Evolutionary conservation across 2,113 vertebrate species (phyloP).

Genomic region (Alectura lathami): DNA sequence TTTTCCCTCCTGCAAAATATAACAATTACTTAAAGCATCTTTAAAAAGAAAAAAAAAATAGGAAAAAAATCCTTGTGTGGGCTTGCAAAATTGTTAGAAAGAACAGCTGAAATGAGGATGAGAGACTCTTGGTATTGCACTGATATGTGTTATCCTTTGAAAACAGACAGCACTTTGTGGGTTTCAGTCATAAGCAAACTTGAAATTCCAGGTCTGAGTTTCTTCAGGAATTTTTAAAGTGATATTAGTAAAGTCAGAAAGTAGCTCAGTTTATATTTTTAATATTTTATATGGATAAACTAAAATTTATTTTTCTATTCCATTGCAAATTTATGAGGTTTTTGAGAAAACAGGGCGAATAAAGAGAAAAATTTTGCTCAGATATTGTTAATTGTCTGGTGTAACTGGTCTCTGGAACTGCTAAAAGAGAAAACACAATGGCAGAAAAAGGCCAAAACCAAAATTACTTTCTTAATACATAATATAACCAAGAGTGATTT

Average conservation of each 20-base stretch:
- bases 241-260: not conserved
- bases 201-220: not conserved
- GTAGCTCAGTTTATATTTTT: not conserved
- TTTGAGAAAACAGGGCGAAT: not conserved
- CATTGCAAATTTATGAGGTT: not conserved
- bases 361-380: not conserved
- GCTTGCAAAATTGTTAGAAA: not conserved
- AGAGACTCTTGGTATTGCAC: not conserved
- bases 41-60: accelerated
- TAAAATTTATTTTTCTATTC: not conserved
- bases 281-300: not conserved
- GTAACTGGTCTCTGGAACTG: not conserved
- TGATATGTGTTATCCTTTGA: not conserved
- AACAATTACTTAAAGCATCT: not conserved
- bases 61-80: not conserved
- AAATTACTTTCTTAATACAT: not conserved
- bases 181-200: not conserved
- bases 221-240: not conserved
- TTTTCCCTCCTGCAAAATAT: not conserved
- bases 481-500: not conserved
- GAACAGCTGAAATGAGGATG: not conserved
- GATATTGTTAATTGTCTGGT: not conserved
- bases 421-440: not conserved
- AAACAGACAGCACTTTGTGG: not conserved
- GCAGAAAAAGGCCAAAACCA: not conserved